Evolutionary conservation across 2,888 invertebrate genomes (phyloP).

Genomic region (Polyploca ridens): DNA sequence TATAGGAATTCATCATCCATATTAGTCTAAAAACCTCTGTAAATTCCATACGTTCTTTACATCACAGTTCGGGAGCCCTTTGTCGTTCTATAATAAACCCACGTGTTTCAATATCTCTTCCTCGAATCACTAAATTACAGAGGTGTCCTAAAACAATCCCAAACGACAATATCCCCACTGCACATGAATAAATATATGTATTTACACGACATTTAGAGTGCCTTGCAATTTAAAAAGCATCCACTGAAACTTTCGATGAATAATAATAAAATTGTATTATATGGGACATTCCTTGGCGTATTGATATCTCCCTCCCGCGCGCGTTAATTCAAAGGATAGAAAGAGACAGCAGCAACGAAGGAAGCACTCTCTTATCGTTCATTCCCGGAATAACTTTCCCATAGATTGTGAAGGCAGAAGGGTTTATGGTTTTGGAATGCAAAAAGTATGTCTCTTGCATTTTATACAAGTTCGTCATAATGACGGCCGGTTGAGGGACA

Average conservation of each 20-base stretch:
- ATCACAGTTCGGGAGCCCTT: neutral
- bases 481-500: constrained; percentile 18
- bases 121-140: neutral
- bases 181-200: neutral
- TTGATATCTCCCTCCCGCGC: constrained; percentile 39
- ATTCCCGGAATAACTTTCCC: constrained; percentile 82
- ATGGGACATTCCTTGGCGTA: constrained; percentile 68
- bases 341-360: constrained; percentile 50
- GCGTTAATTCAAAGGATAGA: constrained; percentile 26
- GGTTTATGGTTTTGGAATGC: constrained; percentile 63
- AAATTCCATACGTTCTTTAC: neutral
- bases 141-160: constrained; percentile 2
- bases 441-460: constrained; percentile 53
- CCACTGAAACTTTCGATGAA: constrained; percentile 64
- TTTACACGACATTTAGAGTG: constrained; percentile 3
- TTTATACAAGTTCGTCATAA: constrained; percentile 36
- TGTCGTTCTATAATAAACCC: neutral
- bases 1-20: neutral
- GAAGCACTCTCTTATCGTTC: constrained; percentile 75
- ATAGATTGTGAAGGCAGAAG: constrained; percentile 67
- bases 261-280: constrained; percentile 67
- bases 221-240: constrained; percentile 22
- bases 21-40: neutral
- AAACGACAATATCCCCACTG: neutral
- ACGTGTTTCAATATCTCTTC: neutral